Base-by-base conservation (phyloP, 2,797 vertebrate genomes). In the Hoplostethus mediterraneus region DNA sequence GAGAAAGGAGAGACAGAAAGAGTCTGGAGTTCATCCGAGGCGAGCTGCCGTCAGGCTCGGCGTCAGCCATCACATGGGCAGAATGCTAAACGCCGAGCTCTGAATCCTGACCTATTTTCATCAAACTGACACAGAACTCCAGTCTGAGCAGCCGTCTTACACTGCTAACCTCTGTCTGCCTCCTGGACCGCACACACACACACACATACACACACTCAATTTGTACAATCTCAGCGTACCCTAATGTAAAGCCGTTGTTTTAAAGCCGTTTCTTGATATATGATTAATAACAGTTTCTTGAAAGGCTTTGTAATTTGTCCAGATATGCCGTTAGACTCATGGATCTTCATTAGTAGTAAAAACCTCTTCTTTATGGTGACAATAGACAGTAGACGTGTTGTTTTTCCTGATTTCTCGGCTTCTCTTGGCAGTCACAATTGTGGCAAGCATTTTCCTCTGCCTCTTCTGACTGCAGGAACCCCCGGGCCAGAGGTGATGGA, bases 61-160 rank as follows among this genome's bases (percentile, higher is more conserved):
- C 86, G 80, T 91, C 87, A 87, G 84, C 61, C 78, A 58, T 92
- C 85, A 88, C 91, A 91, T 77, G 90, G 74, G 82, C 88, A 75
- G 88, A 90, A 93, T 93, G 93, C 89, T 93, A 89, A 94, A 94
- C 75, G 66, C 75, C 63, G 38, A 71, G 81, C 81, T 87, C 82
- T 71, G 86, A 85, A 91, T 93, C 88, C 90, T 95, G 93, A 94
- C 93, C 93, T 91, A 94, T 93, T 94, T 94, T 90, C 89, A 86
- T 90, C 92, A 92, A 88, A 90, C 89, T 92, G 90, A 92, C 92
- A 92, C 86, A 90, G 85, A 94, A 89, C 89, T 90, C 82, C 85
- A 88, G 75, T 0, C 61, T 54, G 79, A 80, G 88, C 80, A 83
- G 87, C 80, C 63, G 81, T 84, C 70, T 77, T 81, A 64, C 44